Evolutionary conservation across 2,113 vertebrate genomes (phyloP).

Genomic region (Uropsilus gracilis): DNA sequence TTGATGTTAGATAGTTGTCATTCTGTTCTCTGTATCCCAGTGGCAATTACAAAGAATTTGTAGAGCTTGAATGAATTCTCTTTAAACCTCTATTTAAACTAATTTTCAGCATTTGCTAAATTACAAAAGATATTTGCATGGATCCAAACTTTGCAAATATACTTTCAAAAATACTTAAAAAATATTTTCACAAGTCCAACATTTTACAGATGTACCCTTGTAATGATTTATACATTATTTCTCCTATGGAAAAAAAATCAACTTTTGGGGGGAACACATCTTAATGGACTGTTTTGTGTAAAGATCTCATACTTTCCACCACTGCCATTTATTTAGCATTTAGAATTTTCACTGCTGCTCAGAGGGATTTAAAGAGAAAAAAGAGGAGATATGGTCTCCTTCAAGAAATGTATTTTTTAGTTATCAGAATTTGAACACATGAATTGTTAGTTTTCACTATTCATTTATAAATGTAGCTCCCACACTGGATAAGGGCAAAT

Average conservation of each 20-base stretch:
- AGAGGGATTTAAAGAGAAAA: not conserved
- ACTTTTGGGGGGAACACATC: not conserved
- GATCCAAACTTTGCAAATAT: not conserved
- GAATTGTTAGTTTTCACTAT: not conserved
- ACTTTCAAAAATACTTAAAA: not conserved
- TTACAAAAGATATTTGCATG: not conserved
- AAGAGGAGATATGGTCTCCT: not conserved
- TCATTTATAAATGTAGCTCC: not conserved
- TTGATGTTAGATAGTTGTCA: slow-evolving; percentile 32
- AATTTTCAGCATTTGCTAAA: slow-evolving; percentile 15
- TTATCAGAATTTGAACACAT: not conserved
- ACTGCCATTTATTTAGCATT: not conserved
- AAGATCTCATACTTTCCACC: not conserved
- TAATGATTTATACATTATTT: not conserved
- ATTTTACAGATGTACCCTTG: not conserved
- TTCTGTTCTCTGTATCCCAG: not conserved
- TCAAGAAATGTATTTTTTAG: not conserved
- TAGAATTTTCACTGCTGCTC: not conserved
- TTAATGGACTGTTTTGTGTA: not conserved
- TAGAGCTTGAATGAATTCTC: not conserved
- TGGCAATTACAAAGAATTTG: not conserved
- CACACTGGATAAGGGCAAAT: not conserved
- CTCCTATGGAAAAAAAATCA: no score
- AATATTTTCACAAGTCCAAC: not conserved
- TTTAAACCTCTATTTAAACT: slow-evolving; percentile 18